phyloP scores from a whole-genome alignment of 1,140 invertebrate genomes.

The Calephelis nemesis region DNA sequence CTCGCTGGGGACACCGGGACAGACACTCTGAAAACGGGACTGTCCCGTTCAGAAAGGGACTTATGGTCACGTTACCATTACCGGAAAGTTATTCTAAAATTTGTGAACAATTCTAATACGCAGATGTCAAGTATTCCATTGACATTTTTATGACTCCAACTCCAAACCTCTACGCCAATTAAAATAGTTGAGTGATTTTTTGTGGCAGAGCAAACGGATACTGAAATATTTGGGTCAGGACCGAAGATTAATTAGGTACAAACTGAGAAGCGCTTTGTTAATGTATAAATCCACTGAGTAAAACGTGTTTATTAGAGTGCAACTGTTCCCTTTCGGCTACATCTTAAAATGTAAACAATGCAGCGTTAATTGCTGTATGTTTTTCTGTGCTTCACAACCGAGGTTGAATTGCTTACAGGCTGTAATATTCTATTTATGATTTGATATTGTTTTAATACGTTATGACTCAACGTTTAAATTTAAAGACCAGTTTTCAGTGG shows the following conservation, averaged over 20 bases:
- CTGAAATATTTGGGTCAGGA: constrained; percentile 61
- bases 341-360: constrained; percentile 59
- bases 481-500: not conserved
- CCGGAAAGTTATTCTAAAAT: too few relatives aligned
- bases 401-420: constrained; percentile 33
- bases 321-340: constrained; percentile 45
- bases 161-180: constrained; percentile 71
- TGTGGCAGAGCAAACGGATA: constrained; percentile 55
- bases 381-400: constrained; percentile 30
- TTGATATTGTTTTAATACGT: not conserved
- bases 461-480: constrained; percentile 12
- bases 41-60: too few relatives aligned
- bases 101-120: constrained; percentile 33
- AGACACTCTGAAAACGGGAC: too few relatives aligned
- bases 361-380: constrained; percentile 51
- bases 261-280: constrained; percentile 56
- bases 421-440: constrained; percentile 35
- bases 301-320: constrained; percentile 59
- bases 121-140: constrained; percentile 59
- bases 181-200: constrained; percentile 72
- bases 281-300: constrained; percentile 59
- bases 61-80: too few relatives aligned
- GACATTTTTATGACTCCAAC: constrained; percentile 59
- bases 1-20: too few relatives aligned
- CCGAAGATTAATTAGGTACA: constrained; percentile 61